These are phyloP conservation scores for Lonchura striata DNA, from an alignment of 2,113 vertebrate species.

Conservation along the genomic window DNA sequence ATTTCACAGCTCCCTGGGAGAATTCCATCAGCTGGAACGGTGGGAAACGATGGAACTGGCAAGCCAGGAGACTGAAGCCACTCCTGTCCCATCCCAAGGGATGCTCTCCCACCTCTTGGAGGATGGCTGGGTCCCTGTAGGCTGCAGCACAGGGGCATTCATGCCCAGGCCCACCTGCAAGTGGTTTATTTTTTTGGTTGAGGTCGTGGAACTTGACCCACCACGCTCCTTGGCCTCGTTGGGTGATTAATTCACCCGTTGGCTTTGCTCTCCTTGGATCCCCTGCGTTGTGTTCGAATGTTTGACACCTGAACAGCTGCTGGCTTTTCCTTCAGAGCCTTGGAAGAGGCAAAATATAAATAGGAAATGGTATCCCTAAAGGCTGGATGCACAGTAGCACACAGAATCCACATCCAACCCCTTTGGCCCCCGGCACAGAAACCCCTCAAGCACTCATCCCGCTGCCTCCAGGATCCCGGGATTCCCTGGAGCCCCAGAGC, in stretches of 20 bases:
- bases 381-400: not conserved
- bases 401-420: not conserved
- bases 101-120: not conserved
- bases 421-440: not conserved
- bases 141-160: not conserved
- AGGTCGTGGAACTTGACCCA: not conserved
- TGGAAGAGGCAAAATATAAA: fast-evolving
- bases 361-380: not conserved
- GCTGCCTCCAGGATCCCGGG: not conserved
- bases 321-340: not conserved
- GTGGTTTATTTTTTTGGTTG: not conserved
- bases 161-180: not conserved
- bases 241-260: not conserved
- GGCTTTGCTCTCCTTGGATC: not conserved
- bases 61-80: not conserved
- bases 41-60: not conserved
- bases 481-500: not conserved
- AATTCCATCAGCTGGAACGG: not conserved
- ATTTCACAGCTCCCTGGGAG: not conserved
- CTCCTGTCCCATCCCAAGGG: not conserved
- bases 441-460: fast-evolving
- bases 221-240: not conserved
- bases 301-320: not conserved
- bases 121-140: not conserved
- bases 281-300: not conserved